Evolutionary conservation across 2,888 invertebrate genomes (phyloP).

Genomic region (Melanargia galathea): DNA sequence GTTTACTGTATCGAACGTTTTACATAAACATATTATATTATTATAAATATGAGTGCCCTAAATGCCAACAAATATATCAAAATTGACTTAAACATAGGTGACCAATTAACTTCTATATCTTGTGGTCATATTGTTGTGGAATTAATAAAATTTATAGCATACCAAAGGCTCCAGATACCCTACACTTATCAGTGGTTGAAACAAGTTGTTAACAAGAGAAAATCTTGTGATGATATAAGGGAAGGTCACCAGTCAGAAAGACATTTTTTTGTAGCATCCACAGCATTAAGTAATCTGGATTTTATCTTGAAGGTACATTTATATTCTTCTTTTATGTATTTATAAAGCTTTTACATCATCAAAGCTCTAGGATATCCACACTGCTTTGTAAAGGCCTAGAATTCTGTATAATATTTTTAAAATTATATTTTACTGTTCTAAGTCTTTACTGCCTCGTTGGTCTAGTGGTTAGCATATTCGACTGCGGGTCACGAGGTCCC

Average conservation of each 20-base stretch:
- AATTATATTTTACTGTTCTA: too few species aligned
- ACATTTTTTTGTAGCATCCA: constrained; percentile 68
- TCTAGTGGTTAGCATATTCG: too few species aligned
- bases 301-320: constrained; percentile 66
- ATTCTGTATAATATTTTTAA: too few species aligned
- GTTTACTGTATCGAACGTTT: background rate
- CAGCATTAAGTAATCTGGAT: constrained; percentile 72
- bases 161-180: constrained; percentile 82
- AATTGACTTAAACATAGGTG: constrained; percentile 70
- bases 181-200: constrained; percentile 78
- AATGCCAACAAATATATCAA: constrained; percentile 26
- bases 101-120: constrained; percentile 79
- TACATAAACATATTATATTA: background rate
- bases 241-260: constrained; percentile 69
- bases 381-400: background rate
- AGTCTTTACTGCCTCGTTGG: too few species aligned
- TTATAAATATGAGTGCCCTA: constrained; percentile 17
- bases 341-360: background rate
- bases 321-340: background rate
- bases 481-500: too few species aligned
- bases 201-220: constrained; percentile 67
- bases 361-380: background rate
- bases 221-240: constrained; percentile 52
- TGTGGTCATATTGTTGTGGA: constrained; percentile 82
- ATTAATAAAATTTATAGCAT: constrained; percentile 80